These are phyloP conservation scores for Philopedon plagiatum DNA, from an alignment of 2,888 invertebrate genomes.

Conservation along the genomic window DNA sequence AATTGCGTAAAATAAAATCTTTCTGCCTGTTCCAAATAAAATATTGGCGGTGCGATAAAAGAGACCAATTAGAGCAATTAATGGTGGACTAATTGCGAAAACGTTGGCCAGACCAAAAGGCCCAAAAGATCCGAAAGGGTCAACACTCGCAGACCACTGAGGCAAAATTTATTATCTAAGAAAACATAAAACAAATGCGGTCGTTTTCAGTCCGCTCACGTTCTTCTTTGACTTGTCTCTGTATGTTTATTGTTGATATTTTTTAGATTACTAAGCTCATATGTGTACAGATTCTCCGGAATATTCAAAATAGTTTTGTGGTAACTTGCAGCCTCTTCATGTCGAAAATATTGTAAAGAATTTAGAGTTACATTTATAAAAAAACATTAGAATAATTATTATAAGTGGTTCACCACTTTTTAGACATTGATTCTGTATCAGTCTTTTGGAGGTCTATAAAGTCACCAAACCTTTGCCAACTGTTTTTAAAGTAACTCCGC, in stretches of 20 bases:
- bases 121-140: constrained; percentile 21
- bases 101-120: constrained; percentile 10
- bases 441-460: too few relatives aligned
- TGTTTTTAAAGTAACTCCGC: too few relatives aligned
- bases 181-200: constrained; percentile 21
- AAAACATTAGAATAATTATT: too few relatives aligned
- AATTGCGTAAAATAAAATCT: too few relatives aligned
- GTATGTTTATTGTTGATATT: constrained; percentile 28
- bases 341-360: too few relatives aligned
- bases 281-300: constrained; percentile 13
- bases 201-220: constrained; percentile 21
- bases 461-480: too few relatives aligned
- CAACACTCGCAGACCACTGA: constrained; percentile 11
- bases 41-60: constrained; percentile 4
- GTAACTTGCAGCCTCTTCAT: not conserved
- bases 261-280: constrained; percentile 21
- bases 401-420: too few relatives aligned
- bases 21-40: not conserved
- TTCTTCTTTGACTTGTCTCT: constrained; percentile 22
- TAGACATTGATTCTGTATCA: too few relatives aligned
- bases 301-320: constrained; percentile 25
- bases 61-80: constrained; percentile 10
- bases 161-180: constrained; percentile 20
- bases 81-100: constrained; percentile 18
- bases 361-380: too few relatives aligned